Conservation (phyloP, 2,888 invertebrate genomes). For the Cryptus viduatorius region DNA sequence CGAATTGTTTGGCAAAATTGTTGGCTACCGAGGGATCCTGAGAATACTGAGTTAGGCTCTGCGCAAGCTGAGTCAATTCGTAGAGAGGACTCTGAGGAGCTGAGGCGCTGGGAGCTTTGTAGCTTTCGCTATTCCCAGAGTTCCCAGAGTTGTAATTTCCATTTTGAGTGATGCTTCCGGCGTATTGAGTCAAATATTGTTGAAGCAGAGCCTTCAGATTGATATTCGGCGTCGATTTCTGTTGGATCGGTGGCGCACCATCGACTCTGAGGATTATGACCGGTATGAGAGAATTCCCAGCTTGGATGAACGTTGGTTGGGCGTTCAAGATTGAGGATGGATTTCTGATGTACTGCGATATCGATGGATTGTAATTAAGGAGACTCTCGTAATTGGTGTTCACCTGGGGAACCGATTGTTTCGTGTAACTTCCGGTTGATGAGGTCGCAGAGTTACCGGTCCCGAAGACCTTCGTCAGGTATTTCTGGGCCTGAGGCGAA, state of each 20-base stretch:
- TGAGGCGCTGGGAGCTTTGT: constrained; percentile 6
- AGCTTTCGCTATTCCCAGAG: constrained; percentile 66
- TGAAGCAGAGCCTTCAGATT: constrained; percentile 82
- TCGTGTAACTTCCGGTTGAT: not conserved
- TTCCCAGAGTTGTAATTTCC: constrained; percentile 75
- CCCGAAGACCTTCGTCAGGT: constrained; percentile 75
- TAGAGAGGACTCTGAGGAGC: constrained; percentile 73
- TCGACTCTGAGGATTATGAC: constrained; percentile 83
- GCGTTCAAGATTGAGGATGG: constrained; percentile 83
- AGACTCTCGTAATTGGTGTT: constrained; percentile 76
- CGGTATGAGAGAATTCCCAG: constrained; percentile 82
- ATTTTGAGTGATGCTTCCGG: constrained; percentile 70
- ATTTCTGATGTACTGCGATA: constrained; percentile 82
- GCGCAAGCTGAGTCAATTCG: constrained; percentile 78
- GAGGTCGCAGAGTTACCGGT: not conserved
- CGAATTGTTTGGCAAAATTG: constrained; percentile 59
- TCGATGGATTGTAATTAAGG: constrained; percentile 82
- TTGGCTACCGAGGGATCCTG: constrained; percentile 60
- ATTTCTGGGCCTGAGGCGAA: constrained; percentile 73
- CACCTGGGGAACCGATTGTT: not conserved
- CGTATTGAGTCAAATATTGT: constrained; percentile 82
- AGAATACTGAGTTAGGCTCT: constrained; percentile 73
- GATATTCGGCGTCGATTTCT: constrained; percentile 77
- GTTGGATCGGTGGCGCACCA: constrained; percentile 80
- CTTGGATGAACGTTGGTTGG: constrained; percentile 82